Evolutionary conservation across 2,797 vertebrate genomes (phyloP), one percentile per base, ranked within the genome.

Genomic region (Chelon labrosus): DNA sequence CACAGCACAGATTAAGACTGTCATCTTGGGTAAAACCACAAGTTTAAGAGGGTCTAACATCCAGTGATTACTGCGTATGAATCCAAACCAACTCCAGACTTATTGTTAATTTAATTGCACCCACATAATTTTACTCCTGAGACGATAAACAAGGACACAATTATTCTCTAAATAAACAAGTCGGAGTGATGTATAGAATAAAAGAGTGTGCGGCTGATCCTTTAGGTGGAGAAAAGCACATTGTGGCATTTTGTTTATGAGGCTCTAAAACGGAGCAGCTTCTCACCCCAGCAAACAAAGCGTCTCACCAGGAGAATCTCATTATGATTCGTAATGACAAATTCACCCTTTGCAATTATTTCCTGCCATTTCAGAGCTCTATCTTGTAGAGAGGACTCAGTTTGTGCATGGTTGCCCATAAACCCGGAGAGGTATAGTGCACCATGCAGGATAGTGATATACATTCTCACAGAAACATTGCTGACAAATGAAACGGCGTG

Each of bases 311-410:
- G 69, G 82, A 89, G 89, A 92, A 92, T 92, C 91, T 93, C 90
- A 93, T 94, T 93, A 94, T 91, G 87, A 94, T 81, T 91, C 70
- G 70, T 92, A 91, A 93, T 94, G 92, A 92, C 90, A 94, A 91
- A 92, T 90, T 89, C 89, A 88, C 85, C 87, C 86, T 86, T 91
- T 92, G 87, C 89, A 93, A 92, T 94, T 92, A 92, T 93, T 92
- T 82, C 81, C 87, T 89, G 89, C 88, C 83, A 89, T 91, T 91
- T 91, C 80, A 66, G 54, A 81, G 80, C 87, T 86, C 76, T 91
- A 90, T 93, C 90, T 91, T 75, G 78, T 77, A 70, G 71, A 89
- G 86, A 88, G 79, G 82, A 75, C 78, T 89, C 73, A 59, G 83
- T 86, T 84, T 80, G 77, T 87, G 86, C 83, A 78, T 51, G 69